These are phyloP conservation scores for Cantharis flavilabris DNA, from an alignment of 2,888 invertebrate species.

Conservation along the genomic window DNA sequence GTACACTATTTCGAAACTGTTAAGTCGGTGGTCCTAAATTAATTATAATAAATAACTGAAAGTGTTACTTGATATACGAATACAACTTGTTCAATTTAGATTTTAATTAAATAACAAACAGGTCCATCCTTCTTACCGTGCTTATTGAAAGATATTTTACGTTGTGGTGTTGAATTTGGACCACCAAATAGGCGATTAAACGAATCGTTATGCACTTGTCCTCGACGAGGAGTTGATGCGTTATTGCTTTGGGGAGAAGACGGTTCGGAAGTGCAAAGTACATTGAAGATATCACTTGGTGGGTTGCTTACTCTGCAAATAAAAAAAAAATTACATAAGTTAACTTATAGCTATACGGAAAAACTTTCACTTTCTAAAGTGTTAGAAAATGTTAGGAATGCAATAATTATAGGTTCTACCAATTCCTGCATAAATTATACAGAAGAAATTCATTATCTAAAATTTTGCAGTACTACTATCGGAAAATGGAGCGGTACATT, in stretches of 20 bases:
- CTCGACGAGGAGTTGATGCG: constrained; percentile 29
- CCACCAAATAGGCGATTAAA: constrained; percentile 53
- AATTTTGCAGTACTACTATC: neutral
- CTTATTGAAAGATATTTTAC: constrained; percentile 52
- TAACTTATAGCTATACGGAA: neutral
- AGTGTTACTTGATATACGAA: neutral
- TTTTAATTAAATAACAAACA: neutral
- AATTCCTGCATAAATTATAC: neutral
- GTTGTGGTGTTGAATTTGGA: constrained; percentile 46
- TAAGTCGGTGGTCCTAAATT: neutral
- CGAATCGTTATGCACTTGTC: constrained; percentile 46
- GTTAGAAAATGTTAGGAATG: neutral
- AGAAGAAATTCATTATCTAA: neutral
- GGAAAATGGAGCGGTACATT: no score
- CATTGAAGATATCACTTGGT: constrained; percentile 54
- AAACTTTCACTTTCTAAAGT: neutral
- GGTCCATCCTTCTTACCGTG: constrained; percentile 43
- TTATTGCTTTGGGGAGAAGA: constrained; percentile 36
- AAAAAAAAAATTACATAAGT: constrained; percentile 27
- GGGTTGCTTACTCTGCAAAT: constrained; percentile 54
- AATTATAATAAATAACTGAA: neutral
- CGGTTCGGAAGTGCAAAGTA: constrained; percentile 42
- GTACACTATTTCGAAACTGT: neutral
- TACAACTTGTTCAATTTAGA: neutral
- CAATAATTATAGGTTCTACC: neutral